Conservation (phyloP, 2,888 invertebrate species). For the Ommatoiulus sabulosus region DNA sequence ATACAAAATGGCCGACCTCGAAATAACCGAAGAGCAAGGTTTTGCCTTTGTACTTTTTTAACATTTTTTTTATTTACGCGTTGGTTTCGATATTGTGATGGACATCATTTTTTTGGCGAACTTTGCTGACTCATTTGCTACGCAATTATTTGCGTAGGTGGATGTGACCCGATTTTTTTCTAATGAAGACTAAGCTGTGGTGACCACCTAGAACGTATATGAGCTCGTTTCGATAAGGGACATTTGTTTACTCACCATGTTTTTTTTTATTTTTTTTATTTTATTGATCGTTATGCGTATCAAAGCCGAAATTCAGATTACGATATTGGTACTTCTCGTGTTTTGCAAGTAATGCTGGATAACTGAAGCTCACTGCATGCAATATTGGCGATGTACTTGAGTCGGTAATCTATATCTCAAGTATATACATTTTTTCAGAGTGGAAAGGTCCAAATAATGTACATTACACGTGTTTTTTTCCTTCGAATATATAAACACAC, state of each 20-base stretch:
- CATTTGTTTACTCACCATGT: slow-evolving; percentile 8
- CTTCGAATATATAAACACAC: too few species aligned
- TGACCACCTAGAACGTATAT: slow-evolving; percentile 6
- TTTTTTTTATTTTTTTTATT: background rate
- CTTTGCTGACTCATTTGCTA: slow-evolving; percentile 15
- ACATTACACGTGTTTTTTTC: too few species aligned
- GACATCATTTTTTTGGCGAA: background rate
- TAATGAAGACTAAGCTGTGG: background rate
- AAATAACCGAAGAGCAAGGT: background rate
- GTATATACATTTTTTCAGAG: too few species aligned
- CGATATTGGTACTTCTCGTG: background rate
- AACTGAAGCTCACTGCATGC: background rate
- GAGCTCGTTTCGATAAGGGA: background rate
- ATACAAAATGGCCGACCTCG: slow-evolving; percentile 21
- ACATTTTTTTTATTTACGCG: background rate
- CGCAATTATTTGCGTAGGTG: slow-evolving; percentile 11
- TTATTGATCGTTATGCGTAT: background rate
- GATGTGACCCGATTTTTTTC: background rate
- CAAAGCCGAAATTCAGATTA: background rate
- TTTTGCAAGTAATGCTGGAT: slow-evolving; percentile 39
- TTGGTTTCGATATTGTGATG: background rate
- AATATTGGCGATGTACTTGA: background rate
- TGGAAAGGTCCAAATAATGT: too few species aligned
- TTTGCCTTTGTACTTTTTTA: background rate
- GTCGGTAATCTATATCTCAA: background rate